These are phyloP conservation scores for Sebastes vulpes DNA, from an alignment of 2,797 vertebrate species.

Conservation along the genomic window DNA sequence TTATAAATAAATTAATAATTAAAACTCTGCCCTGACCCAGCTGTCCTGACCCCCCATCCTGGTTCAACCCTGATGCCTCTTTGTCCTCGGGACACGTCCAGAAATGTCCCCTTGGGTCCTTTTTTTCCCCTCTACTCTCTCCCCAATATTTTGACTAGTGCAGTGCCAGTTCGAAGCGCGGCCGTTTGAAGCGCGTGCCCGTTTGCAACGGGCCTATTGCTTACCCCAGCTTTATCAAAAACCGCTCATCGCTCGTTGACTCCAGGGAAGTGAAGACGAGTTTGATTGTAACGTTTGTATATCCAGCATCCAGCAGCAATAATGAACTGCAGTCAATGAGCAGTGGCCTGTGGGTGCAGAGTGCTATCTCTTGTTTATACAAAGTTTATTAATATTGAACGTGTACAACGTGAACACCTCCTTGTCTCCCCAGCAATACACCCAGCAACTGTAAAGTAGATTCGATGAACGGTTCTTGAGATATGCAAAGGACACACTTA, in stretches of 20 bases:
- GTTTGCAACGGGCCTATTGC: background rate
- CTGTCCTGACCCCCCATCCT: background rate
- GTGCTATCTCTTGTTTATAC: background rate
- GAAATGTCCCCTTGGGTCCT: background rate
- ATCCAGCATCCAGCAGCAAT: background rate
- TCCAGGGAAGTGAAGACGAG: background rate
- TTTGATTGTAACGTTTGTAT: background rate
- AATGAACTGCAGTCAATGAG: background rate
- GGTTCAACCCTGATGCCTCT: background rate
- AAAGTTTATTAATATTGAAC: background rate
- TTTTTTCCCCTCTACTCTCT: background rate
- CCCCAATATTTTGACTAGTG: background rate
- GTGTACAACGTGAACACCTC: too few species aligned
- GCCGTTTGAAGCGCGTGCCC: background rate
- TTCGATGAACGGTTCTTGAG: background rate
- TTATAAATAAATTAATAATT: background rate
- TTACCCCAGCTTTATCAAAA: background rate
- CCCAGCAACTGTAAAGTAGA: background rate
- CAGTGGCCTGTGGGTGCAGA: too few species aligned
- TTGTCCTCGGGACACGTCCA: background rate
- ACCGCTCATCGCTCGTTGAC: background rate
- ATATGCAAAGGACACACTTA: background rate
- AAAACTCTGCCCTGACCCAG: background rate
- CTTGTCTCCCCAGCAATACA: too few species aligned
- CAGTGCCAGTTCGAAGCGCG: background rate